Percentiles rank a stretch among this genome's conserved stretches.
Conservation (phyloP, 2,113 vertebrate species). For the Plectropomus leopardus region DNA sequence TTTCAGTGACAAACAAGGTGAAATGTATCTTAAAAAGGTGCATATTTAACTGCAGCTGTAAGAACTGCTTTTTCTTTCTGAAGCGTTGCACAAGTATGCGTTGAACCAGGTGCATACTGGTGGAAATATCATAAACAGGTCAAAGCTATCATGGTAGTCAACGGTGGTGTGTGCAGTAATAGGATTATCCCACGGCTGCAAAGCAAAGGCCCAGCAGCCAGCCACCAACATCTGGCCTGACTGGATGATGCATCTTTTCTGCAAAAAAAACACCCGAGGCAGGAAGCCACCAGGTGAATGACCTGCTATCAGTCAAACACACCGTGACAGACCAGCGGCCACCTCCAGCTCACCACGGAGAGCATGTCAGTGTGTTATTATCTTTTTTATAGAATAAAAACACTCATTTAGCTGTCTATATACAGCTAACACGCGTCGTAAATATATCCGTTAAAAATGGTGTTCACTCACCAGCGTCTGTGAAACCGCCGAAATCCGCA, state of each 20-base stretch:
- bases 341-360: slow-evolving; percentile 10
- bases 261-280: slow-evolving; percentile 34
- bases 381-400: too few relatives aligned
- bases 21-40: background rate
- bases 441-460: slow-evolving; percentile 25
- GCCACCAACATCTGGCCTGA: slow-evolving; percentile 71
- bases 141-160: background rate
- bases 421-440: background rate
- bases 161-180: slow-evolving; percentile 2
- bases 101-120: background rate
- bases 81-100: background rate
- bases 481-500: slow-evolving; percentile 42
- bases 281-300: slow-evolving; percentile 70
- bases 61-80: background rate
- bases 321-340: slow-evolving; percentile 24
- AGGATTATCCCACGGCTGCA: slow-evolving; percentile 34
- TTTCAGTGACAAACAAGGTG: background rate
- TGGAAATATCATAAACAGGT: background rate
- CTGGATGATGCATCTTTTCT: background rate
- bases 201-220: slow-evolving; percentile 48
- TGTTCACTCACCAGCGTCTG: slow-evolving; percentile 65
- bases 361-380: background rate
- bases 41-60: background rate
- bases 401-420: background rate
- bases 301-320: slow-evolving; percentile 48